Evolutionary conservation across 2,797 vertebrate genomes (phyloP), one percentile per base, ranked within the genome.

Genomic region (Halcyon leucocephala): DNA sequence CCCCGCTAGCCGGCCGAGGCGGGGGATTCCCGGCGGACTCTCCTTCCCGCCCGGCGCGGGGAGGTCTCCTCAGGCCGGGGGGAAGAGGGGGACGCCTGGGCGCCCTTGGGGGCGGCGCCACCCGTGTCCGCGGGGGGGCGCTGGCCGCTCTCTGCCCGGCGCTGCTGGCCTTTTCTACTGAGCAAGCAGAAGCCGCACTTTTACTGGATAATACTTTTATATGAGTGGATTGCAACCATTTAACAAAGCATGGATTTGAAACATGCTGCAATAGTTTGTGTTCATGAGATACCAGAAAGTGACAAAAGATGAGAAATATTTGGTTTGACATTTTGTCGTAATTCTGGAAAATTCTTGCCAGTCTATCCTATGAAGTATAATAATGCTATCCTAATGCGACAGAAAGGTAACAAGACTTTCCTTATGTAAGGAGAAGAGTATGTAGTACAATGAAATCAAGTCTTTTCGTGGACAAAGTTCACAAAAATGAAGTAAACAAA

Each of bases 81-180:
- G 67, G 49, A 58, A 77, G 35, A 14, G 21, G 62, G 13, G 37
- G 5, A 8, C 7, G 41, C 8, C 8, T 4, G 33, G 10, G 13
- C 9, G 25, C 26, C 26, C 24, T 9, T 28, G 35, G 15, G 39
- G 65, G 55, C 55, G 67, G 74, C 6, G 41, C 48, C 69, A 11
- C 79, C 74, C 67, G 88, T 10, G 62, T 35, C 93, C 95, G 54
- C 88, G 15, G 2, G 91, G 76, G 41, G 92, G 95, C 89, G 90
- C 92, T 54, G 64, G 39, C 35, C 19, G 52, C 80, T 64, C 44
- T 39, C 31, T 4, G 17, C 57, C 51, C 17, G 14, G 52, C 18
- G 24, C 37, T 22, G 33, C 31, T 4, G 29, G 9, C 2, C 2
- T 86, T n/a, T 54, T 25, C 19, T 37, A 49, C 17, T 76, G 8